Evolutionary conservation across 2,113 vertebrate genomes (phyloP).

Genomic region (Montifringilla adamsi): DNA sequence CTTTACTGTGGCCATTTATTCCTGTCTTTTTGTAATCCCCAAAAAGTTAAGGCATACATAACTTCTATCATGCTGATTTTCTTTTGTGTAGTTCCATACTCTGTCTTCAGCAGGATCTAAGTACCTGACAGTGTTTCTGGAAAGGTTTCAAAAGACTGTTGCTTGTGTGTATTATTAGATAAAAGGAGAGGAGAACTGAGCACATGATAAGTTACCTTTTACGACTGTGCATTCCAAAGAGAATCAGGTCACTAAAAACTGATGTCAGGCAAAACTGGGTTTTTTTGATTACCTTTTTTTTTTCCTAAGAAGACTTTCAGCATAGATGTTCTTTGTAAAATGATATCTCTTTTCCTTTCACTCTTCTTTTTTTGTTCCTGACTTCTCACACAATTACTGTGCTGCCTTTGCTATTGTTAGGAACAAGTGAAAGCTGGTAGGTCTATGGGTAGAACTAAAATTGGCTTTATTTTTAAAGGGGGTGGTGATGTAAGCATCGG

Average conservation of each 20-base stretch:
- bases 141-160: background rate
- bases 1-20: slow-evolving; percentile 18
- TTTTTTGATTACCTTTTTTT: background rate
- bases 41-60: background rate
- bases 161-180: slow-evolving; percentile 29
- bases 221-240: background rate
- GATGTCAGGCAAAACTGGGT: background rate
- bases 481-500: background rate
- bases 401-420: background rate
- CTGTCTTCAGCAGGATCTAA: background rate
- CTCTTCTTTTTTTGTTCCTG: background rate
- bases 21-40: background rate
- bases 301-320: background rate
- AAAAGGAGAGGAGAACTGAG: background rate
- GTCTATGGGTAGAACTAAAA: background rate
- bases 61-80: background rate
- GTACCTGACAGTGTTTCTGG: slow-evolving; percentile 1
- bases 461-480: background rate
- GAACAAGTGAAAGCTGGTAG: background rate
- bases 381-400: background rate
- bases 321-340: background rate
- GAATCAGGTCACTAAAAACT: slow-evolving; percentile 32
- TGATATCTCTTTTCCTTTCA: background rate
- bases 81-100: background rate
- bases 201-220: background rate